phyloP scores from a whole-genome alignment of 2,888 invertebrate species.

The Calephelis perditalis region DNA sequence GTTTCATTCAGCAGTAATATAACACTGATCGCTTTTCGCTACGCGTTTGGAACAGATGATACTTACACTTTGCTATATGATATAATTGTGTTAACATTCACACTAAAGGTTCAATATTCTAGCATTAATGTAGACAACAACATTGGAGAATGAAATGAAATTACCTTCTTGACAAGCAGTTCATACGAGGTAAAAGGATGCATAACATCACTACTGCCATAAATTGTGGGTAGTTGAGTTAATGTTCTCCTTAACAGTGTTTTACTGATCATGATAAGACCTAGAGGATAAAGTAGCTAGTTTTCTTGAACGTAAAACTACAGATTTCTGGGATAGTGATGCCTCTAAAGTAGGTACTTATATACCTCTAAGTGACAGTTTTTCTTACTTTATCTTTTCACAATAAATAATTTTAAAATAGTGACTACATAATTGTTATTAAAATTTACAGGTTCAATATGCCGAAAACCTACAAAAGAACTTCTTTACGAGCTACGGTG shows the following conservation, averaged over 20 bases:
- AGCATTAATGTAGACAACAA: neutral
- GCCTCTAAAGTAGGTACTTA: neutral
- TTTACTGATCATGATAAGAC: neutral
- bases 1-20: too few species aligned
- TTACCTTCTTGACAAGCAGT: neutral
- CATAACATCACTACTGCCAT: neutral
- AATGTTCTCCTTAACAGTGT: neutral
- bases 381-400: neutral
- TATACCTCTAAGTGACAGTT: neutral
- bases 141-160: neutral
- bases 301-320: neutral
- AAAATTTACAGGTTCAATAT: constrained; percentile 18
- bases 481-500: constrained; percentile 20
- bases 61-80: neutral
- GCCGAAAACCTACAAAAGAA: constrained; percentile 22
- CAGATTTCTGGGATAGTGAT: neutral
- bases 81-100: neutral
- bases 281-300: neutral
- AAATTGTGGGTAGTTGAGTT: neutral
- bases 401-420: constrained; percentile 8
- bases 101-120: neutral
- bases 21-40: too few species aligned
- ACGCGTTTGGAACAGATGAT: too few species aligned
- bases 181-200: neutral
- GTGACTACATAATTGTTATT: constrained; percentile 9